Evolutionary conservation across 1,140 invertebrate species (phyloP).

Genomic region (Gryllus bimaculatus): DNA sequence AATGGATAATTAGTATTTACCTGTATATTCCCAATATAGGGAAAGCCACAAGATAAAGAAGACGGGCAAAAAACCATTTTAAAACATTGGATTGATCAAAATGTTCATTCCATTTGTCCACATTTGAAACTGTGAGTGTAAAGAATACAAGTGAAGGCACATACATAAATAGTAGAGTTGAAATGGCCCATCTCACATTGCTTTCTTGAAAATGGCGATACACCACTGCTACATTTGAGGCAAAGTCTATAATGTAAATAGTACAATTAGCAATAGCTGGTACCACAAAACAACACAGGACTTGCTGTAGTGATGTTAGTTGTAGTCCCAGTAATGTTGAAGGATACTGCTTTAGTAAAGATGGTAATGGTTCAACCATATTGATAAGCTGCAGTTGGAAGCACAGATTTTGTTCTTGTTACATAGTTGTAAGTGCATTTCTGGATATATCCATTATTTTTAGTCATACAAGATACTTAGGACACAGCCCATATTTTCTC

Average conservation of each 20-base stretch:
- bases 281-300: slow-evolving; percentile 23
- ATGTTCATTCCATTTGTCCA: slow-evolving; percentile 17
- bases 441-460: no score
- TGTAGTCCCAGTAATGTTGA: slow-evolving; percentile 17
- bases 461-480: no score
- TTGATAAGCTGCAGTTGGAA: no score
- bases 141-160: slow-evolving; percentile 18
- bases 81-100: slow-evolving; percentile 8
- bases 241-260: slow-evolving; percentile 23
- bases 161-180: slow-evolving; percentile 17
- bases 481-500: no score
- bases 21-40: slow-evolving; percentile 24
- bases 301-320: slow-evolving; percentile 23
- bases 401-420: no score
- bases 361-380: no score
- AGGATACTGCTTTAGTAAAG: neutral
- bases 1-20: slow-evolving; percentile 16
- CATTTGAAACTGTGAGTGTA: slow-evolving; percentile 11
- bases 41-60: slow-evolving; percentile 21
- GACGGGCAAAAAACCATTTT: slow-evolving; percentile 24
- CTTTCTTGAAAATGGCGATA: slow-evolving; percentile 9
- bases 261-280: slow-evolving; percentile 19
- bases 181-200: neutral
- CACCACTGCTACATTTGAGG: slow-evolving; percentile 18
- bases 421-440: no score